These are phyloP conservation scores for Eupeodes corollae DNA, from an alignment of 1,140 invertebrate genomes.

Conservation along the genomic window DNA sequence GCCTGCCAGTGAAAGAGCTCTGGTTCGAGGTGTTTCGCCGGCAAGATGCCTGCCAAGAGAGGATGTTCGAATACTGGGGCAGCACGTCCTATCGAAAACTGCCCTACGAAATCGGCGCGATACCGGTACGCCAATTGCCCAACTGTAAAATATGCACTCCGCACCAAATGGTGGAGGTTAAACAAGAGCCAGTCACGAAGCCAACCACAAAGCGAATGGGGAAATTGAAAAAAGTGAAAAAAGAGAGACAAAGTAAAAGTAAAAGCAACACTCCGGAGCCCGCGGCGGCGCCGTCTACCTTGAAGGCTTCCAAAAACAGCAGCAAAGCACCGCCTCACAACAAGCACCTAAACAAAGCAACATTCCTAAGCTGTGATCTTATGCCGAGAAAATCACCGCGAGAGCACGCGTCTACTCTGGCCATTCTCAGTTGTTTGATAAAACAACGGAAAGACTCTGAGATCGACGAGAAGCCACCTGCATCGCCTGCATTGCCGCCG, in stretches of 20 bases:
- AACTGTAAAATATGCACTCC: constrained; percentile 32
- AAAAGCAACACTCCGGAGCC: constrained; percentile 28
- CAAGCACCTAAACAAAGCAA: constrained; percentile 31
- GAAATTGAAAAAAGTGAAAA: too few species aligned
- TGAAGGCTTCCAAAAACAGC: too few species aligned
- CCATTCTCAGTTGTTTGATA: constrained; percentile 58
- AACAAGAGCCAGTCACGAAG: not conserved
- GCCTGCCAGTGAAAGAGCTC: constrained; percentile 54
- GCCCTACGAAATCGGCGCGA: constrained; percentile 60
- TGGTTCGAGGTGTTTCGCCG: constrained; percentile 68
- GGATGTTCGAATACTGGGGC: constrained; percentile 30
- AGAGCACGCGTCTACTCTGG: constrained; percentile 72
- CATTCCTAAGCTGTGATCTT: constrained; percentile 34
- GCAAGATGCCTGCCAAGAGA: constrained; percentile 57
- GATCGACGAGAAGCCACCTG: constrained; percentile 17
- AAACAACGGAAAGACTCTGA: constrained; percentile 41
- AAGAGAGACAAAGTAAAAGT: constrained; percentile 24
- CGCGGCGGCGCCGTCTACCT: constrained; percentile 17
- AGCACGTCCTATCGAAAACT: constrained; percentile 48
- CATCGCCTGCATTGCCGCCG: constrained; percentile 5
- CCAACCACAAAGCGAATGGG: not conserved
- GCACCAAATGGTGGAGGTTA: constrained; percentile 5
- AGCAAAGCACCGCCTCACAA: constrained; percentile 21
- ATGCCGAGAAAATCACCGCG: constrained; percentile 72
- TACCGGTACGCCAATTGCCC: constrained; percentile 37